Percentiles rank a stretch among this genome's conserved stretches.
These are phyloP conservation scores for Cabera pusaria DNA, from an alignment of 2,888 invertebrate species.

Conservation along the genomic window DNA sequence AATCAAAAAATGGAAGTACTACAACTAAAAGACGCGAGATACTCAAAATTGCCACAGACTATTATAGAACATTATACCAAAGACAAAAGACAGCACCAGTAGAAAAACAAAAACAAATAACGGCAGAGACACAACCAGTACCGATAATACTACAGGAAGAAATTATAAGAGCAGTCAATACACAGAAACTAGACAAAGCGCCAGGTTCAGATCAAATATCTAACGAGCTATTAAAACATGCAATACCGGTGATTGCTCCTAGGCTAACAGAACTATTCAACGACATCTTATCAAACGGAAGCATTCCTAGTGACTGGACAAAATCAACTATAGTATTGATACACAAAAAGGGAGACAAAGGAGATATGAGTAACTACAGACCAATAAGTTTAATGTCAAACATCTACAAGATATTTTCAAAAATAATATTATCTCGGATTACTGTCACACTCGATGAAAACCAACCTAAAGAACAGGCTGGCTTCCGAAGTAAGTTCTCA, in stretches of 20 bases:
- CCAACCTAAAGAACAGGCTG: conserved; percentile 26
- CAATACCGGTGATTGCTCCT: not conserved
- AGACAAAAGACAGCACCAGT: no score
- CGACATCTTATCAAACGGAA: not conserved
- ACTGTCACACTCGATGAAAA: conserved; percentile 6
- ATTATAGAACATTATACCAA: not conserved
- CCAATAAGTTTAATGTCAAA: conserved; percentile 17
- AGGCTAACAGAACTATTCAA: not conserved
- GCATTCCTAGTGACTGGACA: not conserved
- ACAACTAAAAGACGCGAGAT: not conserved
- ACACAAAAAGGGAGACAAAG: conserved; percentile 24
- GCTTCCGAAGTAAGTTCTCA: conserved; percentile 18
- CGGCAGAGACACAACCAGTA: not conserved
- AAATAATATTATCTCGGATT: conserved; percentile 22
- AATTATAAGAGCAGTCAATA: not conserved
- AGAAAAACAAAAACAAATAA: conserved; percentile 2
- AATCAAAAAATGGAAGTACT: not conserved
- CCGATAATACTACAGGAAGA: not conserved
- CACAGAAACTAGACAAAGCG: conserved; percentile 2
- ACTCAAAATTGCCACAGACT: not conserved
- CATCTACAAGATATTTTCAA: conserved; percentile 21
- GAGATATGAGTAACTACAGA: conserved; percentile 21
- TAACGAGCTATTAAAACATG: conserved; percentile 2
- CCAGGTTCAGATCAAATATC: conserved; percentile 2
- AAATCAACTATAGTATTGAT: conserved; percentile 15